A percentile compares a stretch with the other conserved stretches of the same genome.
Conservation (phyloP, 2,797 vertebrate species). For the Paratrypauchen microcephalus region DNA sequence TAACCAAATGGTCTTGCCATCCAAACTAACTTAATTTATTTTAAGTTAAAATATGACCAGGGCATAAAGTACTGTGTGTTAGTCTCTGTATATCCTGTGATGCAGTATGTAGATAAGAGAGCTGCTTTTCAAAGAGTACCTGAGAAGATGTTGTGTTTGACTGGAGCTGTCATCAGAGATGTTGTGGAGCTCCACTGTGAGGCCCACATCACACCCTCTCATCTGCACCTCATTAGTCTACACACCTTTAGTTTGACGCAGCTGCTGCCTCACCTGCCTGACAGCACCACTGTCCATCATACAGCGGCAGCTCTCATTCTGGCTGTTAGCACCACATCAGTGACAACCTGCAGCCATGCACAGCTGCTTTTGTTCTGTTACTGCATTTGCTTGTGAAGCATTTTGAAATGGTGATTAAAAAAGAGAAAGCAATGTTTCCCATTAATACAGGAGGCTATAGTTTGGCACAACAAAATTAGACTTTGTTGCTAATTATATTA, state of each 20-base stretch:
- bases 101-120: not conserved
- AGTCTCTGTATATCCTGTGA: not conserved
- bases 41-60: not conserved
- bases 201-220: conserved; percentile 69
- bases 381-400: conserved; percentile 54
- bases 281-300: conserved; percentile 77
- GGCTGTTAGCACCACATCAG: conserved; percentile 75
- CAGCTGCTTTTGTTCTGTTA: conserved; percentile 38
- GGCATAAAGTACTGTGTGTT: not conserved
- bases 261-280: conserved; percentile 75
- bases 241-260: conserved; percentile 81
- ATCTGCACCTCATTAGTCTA: conserved; percentile 81
- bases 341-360: conserved; percentile 54
- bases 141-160: conserved; percentile 42
- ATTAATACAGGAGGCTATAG: no score
- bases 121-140: conserved; percentile 21
- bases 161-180: conserved; percentile 64
- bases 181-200: conserved; percentile 60
- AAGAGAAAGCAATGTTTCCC: conserved; percentile 55
- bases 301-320: conserved; percentile 59
- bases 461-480: no score
- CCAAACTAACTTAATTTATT: not conserved
- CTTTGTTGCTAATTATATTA: no score
- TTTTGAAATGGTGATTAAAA: conserved; percentile 61
- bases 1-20: not conserved